A percentile compares a stretch with the other conserved stretches of the same genome.
phyloP scores from a whole-genome alignment of 2,888 invertebrate species.

The Biston stratarius region DNA sequence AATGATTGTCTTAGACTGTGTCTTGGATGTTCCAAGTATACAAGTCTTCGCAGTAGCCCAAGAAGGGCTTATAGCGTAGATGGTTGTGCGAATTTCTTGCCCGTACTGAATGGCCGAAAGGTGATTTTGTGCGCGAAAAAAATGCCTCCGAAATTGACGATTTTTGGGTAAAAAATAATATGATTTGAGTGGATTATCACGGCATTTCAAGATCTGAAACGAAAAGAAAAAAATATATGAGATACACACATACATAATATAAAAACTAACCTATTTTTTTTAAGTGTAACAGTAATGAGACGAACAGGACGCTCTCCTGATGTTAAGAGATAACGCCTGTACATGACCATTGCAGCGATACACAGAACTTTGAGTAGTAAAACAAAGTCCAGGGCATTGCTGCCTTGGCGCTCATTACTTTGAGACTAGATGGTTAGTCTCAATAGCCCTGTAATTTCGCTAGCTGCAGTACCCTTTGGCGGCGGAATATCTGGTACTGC shows the following conservation, averaged over 20 bases:
- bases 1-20: constrained; percentile 34
- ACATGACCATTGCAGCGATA: too few relatives aligned
- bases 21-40: constrained; percentile 55
- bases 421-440: too few relatives aligned
- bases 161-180: constrained; percentile 61
- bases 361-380: too few relatives aligned
- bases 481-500: too few relatives aligned
- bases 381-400: too few relatives aligned
- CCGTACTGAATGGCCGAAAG: constrained; percentile 60
- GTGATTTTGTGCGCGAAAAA: constrained; percentile 46
- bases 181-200: constrained; percentile 67
- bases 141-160: constrained; percentile 51
- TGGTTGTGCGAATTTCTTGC: constrained; percentile 52
- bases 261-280: too few relatives aligned
- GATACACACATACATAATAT: neutral
- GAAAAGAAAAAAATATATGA: neutral
- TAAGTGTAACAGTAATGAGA: too few relatives aligned
- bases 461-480: too few relatives aligned
- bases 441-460: too few relatives aligned
- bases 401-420: too few relatives aligned
- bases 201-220: constrained; percentile 84
- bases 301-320: too few relatives aligned
- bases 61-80: constrained; percentile 47
- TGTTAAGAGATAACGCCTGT: too few relatives aligned
- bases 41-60: constrained; percentile 47